Evolutionary conservation across 1,140 invertebrate genomes (phyloP).

Genomic region (Aphaenogaster ashmeadi): DNA sequence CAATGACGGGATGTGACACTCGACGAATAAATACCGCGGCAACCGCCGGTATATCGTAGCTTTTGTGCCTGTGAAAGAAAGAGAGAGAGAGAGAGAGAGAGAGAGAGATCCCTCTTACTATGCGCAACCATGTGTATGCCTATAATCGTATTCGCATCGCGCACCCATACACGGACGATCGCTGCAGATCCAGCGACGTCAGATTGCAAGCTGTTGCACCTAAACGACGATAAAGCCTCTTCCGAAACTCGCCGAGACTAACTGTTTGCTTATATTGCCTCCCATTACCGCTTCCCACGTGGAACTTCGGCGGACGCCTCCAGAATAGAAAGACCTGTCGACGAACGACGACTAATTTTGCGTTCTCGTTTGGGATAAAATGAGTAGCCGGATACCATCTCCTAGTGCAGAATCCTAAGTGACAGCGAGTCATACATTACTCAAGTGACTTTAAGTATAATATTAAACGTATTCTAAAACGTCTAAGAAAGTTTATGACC

Average conservation of each 20-base stretch:
- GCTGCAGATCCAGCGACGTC: constrained; percentile 49
- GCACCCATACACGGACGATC: constrained; percentile 18
- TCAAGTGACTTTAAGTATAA: neutral
- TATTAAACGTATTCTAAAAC: neutral
- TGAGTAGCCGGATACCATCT: neutral
- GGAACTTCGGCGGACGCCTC: constrained; percentile 56
- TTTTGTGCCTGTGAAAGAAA: constrained; percentile 27
- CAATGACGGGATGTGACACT: constrained; percentile 65
- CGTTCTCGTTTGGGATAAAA: neutral
- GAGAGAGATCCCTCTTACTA: constrained; percentile 23
- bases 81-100: constrained; percentile 31
- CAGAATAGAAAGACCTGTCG: constrained; percentile 37
- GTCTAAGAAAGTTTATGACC: neutral
- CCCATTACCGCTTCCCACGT: constrained; percentile 53
- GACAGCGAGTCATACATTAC: neutral
- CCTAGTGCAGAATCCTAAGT: neutral
- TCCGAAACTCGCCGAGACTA: constrained; percentile 67
- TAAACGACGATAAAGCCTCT: constrained; percentile 66
- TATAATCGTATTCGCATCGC: constrained; percentile 46
- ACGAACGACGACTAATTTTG: constrained; percentile 26
- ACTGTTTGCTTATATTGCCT: constrained; percentile 74
- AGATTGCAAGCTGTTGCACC: constrained; percentile 73
- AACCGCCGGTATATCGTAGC: constrained; percentile 36
- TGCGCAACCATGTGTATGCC: neutral
- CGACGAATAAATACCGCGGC: constrained; percentile 64